Evolutionary conservation across 2,797 vertebrate species (phyloP).

Genomic region (Cossypha niveicapilla): DNA sequence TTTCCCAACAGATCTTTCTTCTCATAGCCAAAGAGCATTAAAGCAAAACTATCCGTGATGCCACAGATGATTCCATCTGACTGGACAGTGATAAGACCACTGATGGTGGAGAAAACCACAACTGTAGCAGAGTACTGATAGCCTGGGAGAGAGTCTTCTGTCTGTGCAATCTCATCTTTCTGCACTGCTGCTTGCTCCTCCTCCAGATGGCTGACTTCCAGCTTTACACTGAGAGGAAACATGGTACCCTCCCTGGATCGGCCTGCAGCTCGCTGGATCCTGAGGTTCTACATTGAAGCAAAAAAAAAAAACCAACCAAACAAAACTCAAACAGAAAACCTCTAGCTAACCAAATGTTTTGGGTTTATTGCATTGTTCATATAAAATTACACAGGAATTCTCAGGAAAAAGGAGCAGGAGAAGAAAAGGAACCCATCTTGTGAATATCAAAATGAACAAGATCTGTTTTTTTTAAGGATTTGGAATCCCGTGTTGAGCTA

Average conservation of each 20-base stretch:
- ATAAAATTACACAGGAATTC: background rate
- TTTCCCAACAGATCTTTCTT: constrained; percentile 84
- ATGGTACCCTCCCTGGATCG: constrained; percentile 74
- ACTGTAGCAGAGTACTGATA: constrained; percentile 80
- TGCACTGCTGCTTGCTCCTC: background rate
- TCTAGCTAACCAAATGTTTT: background rate
- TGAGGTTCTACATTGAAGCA: constrained; percentile 74
- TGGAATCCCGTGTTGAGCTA: background rate
- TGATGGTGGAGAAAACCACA: constrained; percentile 85
- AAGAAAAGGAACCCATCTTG: background rate
- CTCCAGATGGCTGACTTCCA: constrained; percentile 70
- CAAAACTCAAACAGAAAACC: background rate
- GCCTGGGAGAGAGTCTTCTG: background rate
- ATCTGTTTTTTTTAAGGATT: background rate
- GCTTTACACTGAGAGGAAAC: constrained; percentile 85
- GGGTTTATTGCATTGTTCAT: background rate
- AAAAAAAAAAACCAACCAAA: background rate
- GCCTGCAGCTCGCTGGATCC: constrained; percentile 82
- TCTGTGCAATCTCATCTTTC: background rate
- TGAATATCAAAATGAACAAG: background rate
- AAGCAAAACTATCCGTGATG: constrained; percentile 82
- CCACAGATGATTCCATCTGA: constrained; percentile 84
- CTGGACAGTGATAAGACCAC: constrained; percentile 83
- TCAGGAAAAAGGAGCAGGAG: background rate
- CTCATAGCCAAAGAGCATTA: constrained; percentile 86